Evolutionary conservation across 1,140 invertebrate species (phyloP), one percentile per base, ranked within the genome.

Genomic region (Megathymus violae): DNA sequence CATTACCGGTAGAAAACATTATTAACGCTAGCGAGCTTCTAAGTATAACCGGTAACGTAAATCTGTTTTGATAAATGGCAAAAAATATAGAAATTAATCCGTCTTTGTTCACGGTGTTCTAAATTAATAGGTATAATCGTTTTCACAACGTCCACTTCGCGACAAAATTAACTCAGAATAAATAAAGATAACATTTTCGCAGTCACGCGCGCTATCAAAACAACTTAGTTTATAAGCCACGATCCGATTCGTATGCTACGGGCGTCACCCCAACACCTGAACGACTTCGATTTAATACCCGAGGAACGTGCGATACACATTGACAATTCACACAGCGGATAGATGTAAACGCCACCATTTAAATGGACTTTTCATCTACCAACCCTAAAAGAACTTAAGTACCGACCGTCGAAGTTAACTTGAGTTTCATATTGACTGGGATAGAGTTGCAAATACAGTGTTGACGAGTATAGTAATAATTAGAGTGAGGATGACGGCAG

Each of bases 261-360:
- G 2, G 3, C 56, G 5, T 47, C 9, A 3, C 11, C 7, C 19
- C 43, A 13, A 59, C 56, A 59, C 56, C 56, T 59, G 56, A 59
- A 64, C 48, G 48, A 62, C 62, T 47, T 44, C 59, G 38, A 38
- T 52, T 80, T 77, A 75, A 71, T 44, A 77, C 48, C 44, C 74
- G 43, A 38, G 16, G 44, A 16, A 47, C 54, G 40, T 69, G 69
- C 70, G 78, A 69, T 58, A 63, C 40, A 68, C 73, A 76, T 76
- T 81, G 69, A 71, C 71, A 65, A 81, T 81, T 78, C 76, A 71
- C 66, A 46, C 56, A 44, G 71, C 76, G 74, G 66, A 80, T 71
- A 54, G 54, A 66, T 64, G 67, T 74, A 74, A 80, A 76, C 74
- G 69, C 74, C 69, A 72, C 62, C 64, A 71, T 73, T 74, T 76